Conservation (phyloP, 1,140 invertebrate species). For the Ptiloglossa arizonensis region DNA sequence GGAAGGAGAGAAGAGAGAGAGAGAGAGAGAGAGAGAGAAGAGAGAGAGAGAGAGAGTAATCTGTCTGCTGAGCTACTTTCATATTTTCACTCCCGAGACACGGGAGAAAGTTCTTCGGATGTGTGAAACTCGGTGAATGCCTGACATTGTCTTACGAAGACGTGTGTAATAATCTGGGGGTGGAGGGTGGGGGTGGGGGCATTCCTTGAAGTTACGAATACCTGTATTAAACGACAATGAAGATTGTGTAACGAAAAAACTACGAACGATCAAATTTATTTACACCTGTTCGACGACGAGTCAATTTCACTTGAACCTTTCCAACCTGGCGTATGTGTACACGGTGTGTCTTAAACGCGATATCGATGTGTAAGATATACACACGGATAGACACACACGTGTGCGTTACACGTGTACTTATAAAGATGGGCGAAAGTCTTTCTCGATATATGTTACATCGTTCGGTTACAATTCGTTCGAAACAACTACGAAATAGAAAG, state of each 20-base stretch:
- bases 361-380: too few species aligned
- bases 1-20: not conserved
- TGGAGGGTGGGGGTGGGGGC: not conserved
- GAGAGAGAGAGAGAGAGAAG: not conserved
- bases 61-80: conserved; percentile 78
- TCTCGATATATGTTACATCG: too few species aligned
- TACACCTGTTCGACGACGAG: too few species aligned
- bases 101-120: conserved; percentile 79
- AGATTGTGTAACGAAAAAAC: conserved; percentile 51
- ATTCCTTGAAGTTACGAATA: conserved; percentile 5
- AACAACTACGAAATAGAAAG: too few species aligned
- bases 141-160: conserved; percentile 73
- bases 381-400: too few species aligned
- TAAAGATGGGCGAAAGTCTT: too few species aligned
- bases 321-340: too few species aligned
- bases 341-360: too few species aligned
- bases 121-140: conserved; percentile 74
- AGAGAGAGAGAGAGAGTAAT: conserved; percentile 54
- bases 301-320: too few species aligned
- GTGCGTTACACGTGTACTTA: too few species aligned
- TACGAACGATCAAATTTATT: too few species aligned
- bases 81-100: conserved; percentile 80
- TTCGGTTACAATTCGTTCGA: too few species aligned
- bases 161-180: conserved; percentile 64
- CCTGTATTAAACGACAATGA: conserved; percentile 4